Evolutionary conservation across 2,888 invertebrate species (phyloP), one percentile per base, ranked within the genome.

Genomic region (Helicoverpa assulta): DNA sequence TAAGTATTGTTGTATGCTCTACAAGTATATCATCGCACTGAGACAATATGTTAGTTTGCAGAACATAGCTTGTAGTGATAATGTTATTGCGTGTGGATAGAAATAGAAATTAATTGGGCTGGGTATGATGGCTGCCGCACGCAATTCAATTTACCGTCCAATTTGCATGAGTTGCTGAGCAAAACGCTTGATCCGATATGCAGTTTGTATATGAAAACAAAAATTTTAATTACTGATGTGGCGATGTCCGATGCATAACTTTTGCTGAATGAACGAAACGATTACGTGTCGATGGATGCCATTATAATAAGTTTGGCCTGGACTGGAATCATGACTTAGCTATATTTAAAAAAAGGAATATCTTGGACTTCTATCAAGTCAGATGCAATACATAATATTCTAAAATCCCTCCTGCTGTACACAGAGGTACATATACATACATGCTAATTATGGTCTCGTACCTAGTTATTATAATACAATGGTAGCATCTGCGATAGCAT

Each of bases 391-490:
- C 26, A 53, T 5, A 5, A 53, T 7, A 43, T 43, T 16, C n/a
- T 52, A 37, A 29, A 26, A 50, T 37, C 51, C 26, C 69, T 43
- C 43, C 54, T 26, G n/a, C 33, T 33, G 26, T 47, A 37, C 33
- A n/a, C 26, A 26, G 26, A 26, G 26, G 26, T 40, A 56, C 43
- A 37, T 55, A 16, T n/a, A 43, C 19, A 37, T 55, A 26, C 26
- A 26, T 26, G 26, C 26, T 26, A 64, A 64, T 73, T 81, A 54
- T 50, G 29, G 55, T 63, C 58, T 74, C 33, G 65, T 81, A 70
- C 82, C 76, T 67, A 61, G 67, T 75, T 53, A 81, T 76, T 65
- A 79, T 51, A 76, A 81, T 72, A 82, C 76, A 79, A 80, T 80
- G 64, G 76, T 54, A 57, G 72, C 61, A 62, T 73, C 76, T 64